These are phyloP conservation scores for Ricordea florida DNA, from an alignment of 92 coral and sea anemone species.

Conservation along the genomic window DNA sequence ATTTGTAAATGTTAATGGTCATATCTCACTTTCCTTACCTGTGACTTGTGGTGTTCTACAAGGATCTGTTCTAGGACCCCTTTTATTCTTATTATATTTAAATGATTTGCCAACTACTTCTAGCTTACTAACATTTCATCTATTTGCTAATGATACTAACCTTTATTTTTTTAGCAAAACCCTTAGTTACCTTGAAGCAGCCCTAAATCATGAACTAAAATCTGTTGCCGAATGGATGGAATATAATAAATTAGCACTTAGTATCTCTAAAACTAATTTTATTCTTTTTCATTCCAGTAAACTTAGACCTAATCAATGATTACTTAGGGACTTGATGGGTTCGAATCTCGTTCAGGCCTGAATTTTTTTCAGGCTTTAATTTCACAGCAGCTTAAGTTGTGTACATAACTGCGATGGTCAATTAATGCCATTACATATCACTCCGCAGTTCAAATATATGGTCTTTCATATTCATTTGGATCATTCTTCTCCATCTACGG, in stretches of 20 bases:
- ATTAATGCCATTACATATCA: no score
- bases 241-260: neutral
- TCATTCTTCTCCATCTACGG: no score
- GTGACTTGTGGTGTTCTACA: slow-evolving; percentile 8
- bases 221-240: slow-evolving; percentile 25
- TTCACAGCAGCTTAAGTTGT: no score
- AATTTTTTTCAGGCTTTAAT: no score
- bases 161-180: neutral
- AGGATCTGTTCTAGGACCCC: slow-evolving; percentile 2
- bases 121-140: neutral
- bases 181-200: neutral
- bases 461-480: no score
- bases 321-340: no score
- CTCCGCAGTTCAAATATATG: no score
- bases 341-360: no score
- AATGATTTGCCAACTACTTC: slow-evolving; percentile 1
- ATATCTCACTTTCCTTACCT: neutral
- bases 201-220: slow-evolving; percentile 17
- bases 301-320: neutral
- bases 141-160: neutral
- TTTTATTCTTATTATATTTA: neutral
- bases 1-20: neutral
- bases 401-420: no score
- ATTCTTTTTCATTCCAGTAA: slow-evolving; percentile 25
- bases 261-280: slow-evolving; percentile 8